Conservation (phyloP, 2,888 invertebrate species). For the Drosophila paracracens region DNA sequence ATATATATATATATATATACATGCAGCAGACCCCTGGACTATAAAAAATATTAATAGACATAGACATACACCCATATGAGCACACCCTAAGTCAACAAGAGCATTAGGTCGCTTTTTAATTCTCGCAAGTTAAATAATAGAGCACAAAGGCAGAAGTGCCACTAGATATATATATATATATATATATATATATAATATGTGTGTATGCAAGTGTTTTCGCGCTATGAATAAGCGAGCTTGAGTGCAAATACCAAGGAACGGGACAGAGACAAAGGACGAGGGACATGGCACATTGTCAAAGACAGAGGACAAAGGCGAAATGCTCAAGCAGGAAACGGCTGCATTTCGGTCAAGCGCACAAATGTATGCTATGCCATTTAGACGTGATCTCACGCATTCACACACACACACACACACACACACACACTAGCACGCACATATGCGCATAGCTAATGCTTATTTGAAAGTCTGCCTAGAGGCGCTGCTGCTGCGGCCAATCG, state of each 20-base stretch:
- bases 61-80: neutral
- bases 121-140: slow-evolving; percentile 55
- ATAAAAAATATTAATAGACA: neutral
- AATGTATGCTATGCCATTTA: slow-evolving; percentile 71
- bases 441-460: slow-evolving; percentile 40
- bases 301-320: slow-evolving; percentile 53
- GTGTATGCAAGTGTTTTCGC: slow-evolving; percentile 27
- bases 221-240: slow-evolving; percentile 51
- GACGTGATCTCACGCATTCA: slow-evolving; percentile 40
- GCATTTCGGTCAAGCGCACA: slow-evolving; percentile 76
- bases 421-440: neutral
- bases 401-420: slow-evolving; percentile 13
- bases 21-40: neutral
- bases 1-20: slow-evolving; percentile 2
- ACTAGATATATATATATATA: slow-evolving; percentile 4
- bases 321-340: slow-evolving; percentile 56
- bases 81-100: slow-evolving; percentile 15
- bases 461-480: slow-evolving; percentile 28
- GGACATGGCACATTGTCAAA: slow-evolving; percentile 12
- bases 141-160: slow-evolving; percentile 4
- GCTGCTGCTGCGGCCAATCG: slow-evolving; percentile 55
- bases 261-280: slow-evolving; percentile 24
- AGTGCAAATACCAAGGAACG: slow-evolving; percentile 46
- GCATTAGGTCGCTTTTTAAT: slow-evolving; percentile 62
- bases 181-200: neutral